Evolutionary conservation across 2,888 invertebrate species (phyloP), one percentile per base, ranked within the genome.

Genomic region (Eupeodes latifasciatus): DNA sequence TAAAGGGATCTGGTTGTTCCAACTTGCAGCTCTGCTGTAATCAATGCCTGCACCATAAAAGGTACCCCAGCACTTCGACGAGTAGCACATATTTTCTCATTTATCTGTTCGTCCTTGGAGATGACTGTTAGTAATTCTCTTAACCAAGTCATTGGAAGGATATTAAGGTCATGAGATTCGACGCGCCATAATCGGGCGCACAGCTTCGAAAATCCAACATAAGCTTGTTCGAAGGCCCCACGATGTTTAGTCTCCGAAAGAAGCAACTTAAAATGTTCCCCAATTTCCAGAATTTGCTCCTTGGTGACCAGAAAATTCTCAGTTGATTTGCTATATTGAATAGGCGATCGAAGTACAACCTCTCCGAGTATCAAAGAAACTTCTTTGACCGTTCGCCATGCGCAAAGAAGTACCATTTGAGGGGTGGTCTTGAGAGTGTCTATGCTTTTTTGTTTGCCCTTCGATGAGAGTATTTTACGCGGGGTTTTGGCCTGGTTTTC

Each of bases 171-270:
- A 5, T 92, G 82, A 6, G 92, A 92, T 2, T 94, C 91, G 55
- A 94, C 93, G 0, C 93, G 93, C 95, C 95, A 95, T 44, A 95
- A 86, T 3, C 96, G 95, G 0, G 95, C 93, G 89, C 97, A 96
- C 64, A 98, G 94, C 91, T 96, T 95, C 2, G 96, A 95, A 94
- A 99, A 99, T 0, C 98, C 99, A 12, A 97, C 96, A 92, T 97
- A 97, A 0, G 98, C 98, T 93, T 98, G 97, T 92, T 99, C 99
- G 93, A 99, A 99, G n/a, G 99, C 99, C 2, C 99, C 99, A 84
- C 98, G 95, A 93, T 99, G 99, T 92, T 98, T 97, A 0, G 98
- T 97, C 92, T 96, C 95, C 0, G 95, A 94, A 36, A 98, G 94
- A 51, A 97, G 93, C 5, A 93, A 91, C 0, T 96, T 95, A 91